Conservation (phyloP, 2,888 invertebrate genomes). For the Netelia melanura region DNA sequence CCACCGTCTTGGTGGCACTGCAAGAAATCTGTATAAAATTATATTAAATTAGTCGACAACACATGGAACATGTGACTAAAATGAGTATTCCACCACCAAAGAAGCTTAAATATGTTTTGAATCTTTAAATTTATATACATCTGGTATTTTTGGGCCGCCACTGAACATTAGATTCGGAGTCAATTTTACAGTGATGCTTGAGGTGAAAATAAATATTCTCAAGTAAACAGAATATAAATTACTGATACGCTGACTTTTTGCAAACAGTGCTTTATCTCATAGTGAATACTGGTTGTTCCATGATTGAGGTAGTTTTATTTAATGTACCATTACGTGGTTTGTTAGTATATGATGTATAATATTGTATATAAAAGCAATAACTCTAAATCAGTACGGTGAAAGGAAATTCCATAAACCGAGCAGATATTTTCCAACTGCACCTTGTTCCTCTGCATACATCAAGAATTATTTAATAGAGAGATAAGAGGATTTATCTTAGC, state of each 20-base stretch:
- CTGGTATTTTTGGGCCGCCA: not conserved
- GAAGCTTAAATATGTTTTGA: not conserved
- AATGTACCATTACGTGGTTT: not conserved
- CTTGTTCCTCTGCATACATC: conserved; percentile 14
- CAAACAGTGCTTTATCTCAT: not conserved
- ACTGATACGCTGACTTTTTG: not conserved
- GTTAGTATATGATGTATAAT: not conserved
- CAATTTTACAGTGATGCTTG: conserved; percentile 5
- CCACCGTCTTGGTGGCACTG: conserved; percentile 4
- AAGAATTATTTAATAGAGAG: conserved; percentile 37
- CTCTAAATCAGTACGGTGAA: conserved; percentile 7
- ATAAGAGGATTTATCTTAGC: conserved; percentile 25
- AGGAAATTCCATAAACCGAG: conserved; percentile 33
- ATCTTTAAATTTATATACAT: conserved; percentile 4
- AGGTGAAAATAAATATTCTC: not conserved
- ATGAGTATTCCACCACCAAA: not conserved
- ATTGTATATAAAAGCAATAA: conserved; percentile 8
- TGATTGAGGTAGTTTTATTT: too few relatives aligned
- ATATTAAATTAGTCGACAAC: not conserved
- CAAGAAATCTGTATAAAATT: too few relatives aligned
- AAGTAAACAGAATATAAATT: not conserved
- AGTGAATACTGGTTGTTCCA: not conserved
- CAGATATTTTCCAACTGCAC: conserved; percentile 47
- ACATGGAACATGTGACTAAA: not conserved
- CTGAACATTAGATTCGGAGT: not conserved